These are phyloP conservation scores for Callaeas wilsoni DNA, from an alignment of 2,113 vertebrate species.

Conservation along the genomic window DNA sequence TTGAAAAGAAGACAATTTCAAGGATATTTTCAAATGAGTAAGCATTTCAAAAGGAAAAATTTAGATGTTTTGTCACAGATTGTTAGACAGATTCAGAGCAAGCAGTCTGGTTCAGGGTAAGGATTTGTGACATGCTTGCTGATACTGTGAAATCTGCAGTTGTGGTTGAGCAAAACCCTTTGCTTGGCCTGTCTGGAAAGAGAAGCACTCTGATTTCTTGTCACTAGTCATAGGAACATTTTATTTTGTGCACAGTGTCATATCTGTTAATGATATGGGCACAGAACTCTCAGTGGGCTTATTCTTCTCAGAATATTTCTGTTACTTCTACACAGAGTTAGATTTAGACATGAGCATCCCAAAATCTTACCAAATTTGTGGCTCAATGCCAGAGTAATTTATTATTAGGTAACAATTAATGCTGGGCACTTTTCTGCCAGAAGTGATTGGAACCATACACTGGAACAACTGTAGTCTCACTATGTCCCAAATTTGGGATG, in stretches of 20 bases:
- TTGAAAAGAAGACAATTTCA: not conserved
- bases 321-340: not conserved
- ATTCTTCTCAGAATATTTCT: not conserved
- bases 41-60: not conserved
- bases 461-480: not conserved
- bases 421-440: not conserved
- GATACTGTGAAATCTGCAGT: not conserved
- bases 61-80: not conserved
- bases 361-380: not conserved
- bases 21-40: not conserved
- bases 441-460: not conserved
- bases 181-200: not conserved
- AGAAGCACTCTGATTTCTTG: not conserved
- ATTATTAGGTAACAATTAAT: not conserved
- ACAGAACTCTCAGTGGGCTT: not conserved
- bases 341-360: not conserved
- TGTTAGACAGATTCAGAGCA: conserved; percentile 38
- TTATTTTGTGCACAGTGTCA: not conserved
- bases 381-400: not conserved
- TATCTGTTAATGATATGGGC: not conserved
- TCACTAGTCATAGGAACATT: not conserved
- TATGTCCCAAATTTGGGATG: not conserved
- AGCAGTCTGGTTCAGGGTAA: not conserved
- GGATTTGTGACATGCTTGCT: not conserved
- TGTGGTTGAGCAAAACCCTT: not conserved